A percentile compares a stretch with the other conserved stretches of the same genome.
phyloP scores from a whole-genome alignment of 37 sponge, comb jelly and placozoan genomes.

The Aplysina aerophoba region DNA sequence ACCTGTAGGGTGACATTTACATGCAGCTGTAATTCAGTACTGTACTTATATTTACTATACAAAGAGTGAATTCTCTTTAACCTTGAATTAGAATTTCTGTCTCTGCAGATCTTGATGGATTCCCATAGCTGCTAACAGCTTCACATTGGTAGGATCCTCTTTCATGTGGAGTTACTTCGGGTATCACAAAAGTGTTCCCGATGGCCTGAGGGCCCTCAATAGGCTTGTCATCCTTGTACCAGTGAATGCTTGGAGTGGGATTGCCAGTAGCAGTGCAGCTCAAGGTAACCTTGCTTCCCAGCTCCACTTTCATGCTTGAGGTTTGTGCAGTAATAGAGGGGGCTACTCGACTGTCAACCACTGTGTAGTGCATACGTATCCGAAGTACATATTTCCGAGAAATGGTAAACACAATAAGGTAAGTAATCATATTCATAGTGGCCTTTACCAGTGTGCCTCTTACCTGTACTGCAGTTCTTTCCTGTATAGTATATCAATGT shows the following conservation, averaged over 20 bases:
- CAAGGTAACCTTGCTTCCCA: background rate
- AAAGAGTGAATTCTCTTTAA: background rate
- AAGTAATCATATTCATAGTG: too few relatives aligned
- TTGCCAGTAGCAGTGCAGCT: background rate
- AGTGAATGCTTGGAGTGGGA: background rate
- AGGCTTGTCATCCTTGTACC: slow-evolving; percentile 8
- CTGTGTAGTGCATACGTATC: too few relatives aligned
- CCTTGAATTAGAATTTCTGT: slow-evolving; percentile 5
- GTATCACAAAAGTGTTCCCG: background rate
- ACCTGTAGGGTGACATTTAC: background rate
- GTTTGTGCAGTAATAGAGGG: too few relatives aligned
- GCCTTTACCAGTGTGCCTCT: too few relatives aligned
- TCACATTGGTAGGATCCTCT: slow-evolving; percentile 16
- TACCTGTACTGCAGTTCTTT: background rate
- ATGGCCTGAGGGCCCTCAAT: background rate
- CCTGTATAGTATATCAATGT: background rate
- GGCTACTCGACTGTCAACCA: too few relatives aligned
- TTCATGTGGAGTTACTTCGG: background rate
- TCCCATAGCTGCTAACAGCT: background rate
- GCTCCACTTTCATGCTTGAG: background rate
- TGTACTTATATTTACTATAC: too few relatives aligned
- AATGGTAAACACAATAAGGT: too few relatives aligned
- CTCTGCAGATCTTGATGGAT: background rate
- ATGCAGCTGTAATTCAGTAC: too few relatives aligned
- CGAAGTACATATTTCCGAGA: too few relatives aligned